Evolutionary conservation across 1,140 invertebrate genomes (phyloP), one percentile per base, ranked within the genome.

Genomic region (Euura saliciscinereae): DNA sequence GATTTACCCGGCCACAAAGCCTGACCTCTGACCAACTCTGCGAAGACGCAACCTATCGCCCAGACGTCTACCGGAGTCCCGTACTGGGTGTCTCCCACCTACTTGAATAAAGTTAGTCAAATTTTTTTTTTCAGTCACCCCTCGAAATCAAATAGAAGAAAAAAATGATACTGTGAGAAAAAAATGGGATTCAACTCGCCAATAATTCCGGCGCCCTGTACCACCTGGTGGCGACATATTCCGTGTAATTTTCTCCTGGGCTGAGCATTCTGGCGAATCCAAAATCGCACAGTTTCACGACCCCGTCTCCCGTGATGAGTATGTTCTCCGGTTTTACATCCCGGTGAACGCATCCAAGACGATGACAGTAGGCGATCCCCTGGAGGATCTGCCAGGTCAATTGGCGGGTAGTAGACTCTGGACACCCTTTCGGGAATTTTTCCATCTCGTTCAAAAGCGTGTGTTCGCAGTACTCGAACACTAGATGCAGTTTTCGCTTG

Each of bases 261-360:
- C 97, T 99, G 76, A 99, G 90, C 90, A 98, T 95, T 79, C 98
- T 90, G 0, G 98, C 98, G 87, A 99, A 99, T 43, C 98, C 98
- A 87, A 99, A 99, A 85, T 99, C 98, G 82, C 98, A 99, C 0
- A 99, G 89, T 88, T 99, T 99, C 13, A 99, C 96, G 44, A 98
- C 93, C 0, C 97, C 97, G 71, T 96, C 93, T 65, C 92, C 90
- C 11, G 97, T 99, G n/a, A 99, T 91, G 13, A 99, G 88, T 74
- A 99, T 99, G 85, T 99, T 99, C 90, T 99, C 98, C 2, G 98
- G 98, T 85, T 99, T 99, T 1, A 99, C 97, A 85, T 99, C 98
- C 51, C 97, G 91, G 83, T 99, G 97, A 80, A 99, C 97, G 84
- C 97, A 98, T 84, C 98, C 98, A 81, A 99, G 94, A 68, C 94